Conservation (phyloP, 2,888 invertebrate genomes). For the Chamaedrilus cognettii region DNA sequence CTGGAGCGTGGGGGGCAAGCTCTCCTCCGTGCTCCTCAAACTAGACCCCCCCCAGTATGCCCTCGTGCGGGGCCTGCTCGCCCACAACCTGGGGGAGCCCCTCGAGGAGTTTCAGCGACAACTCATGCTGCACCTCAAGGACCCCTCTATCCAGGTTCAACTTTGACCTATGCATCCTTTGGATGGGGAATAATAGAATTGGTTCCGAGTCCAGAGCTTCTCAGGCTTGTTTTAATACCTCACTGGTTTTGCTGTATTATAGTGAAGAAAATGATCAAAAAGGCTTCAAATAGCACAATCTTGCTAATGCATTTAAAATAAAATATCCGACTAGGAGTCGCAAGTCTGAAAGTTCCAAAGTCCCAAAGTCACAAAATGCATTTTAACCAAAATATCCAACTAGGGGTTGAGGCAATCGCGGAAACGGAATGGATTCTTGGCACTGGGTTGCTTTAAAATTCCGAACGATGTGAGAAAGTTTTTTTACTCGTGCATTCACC, state of each 20-base stretch:
- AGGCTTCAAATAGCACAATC: too few relatives aligned
- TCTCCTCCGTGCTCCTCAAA: constrained; percentile 81
- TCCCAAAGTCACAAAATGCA: too few relatives aligned
- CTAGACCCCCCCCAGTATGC: constrained; percentile 85
- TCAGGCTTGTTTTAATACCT: background rate
- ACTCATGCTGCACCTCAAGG: constrained; percentile 57
- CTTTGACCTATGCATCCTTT: background rate
- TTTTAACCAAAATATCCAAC: too few relatives aligned
- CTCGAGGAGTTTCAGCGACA: constrained; percentile 64
- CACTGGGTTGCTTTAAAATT: background rate
- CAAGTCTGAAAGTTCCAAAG: too few relatives aligned
- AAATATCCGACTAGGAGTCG: too few relatives aligned
- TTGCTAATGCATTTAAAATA: too few relatives aligned
- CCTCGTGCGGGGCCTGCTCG: constrained; percentile 81
- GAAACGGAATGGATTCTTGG: background rate
- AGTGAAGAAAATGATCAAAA: too few relatives aligned
- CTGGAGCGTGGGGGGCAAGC: constrained; percentile 79
- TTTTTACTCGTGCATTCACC: too few relatives aligned
- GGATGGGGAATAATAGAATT: background rate
- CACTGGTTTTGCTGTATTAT: too few relatives aligned
- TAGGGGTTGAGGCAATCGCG: background rate
- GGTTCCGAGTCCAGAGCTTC: too few relatives aligned
- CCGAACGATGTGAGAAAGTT: too few relatives aligned
- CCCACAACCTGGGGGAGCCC: constrained; percentile 87
- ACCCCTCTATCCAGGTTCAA: constrained; percentile 59